A percentile compares a stretch with the other conserved stretches of the same genome.
These are phyloP conservation scores for Thunnus thynnus DNA, from an alignment of 2,113 vertebrate genomes.

Conservation along the genomic window DNA sequence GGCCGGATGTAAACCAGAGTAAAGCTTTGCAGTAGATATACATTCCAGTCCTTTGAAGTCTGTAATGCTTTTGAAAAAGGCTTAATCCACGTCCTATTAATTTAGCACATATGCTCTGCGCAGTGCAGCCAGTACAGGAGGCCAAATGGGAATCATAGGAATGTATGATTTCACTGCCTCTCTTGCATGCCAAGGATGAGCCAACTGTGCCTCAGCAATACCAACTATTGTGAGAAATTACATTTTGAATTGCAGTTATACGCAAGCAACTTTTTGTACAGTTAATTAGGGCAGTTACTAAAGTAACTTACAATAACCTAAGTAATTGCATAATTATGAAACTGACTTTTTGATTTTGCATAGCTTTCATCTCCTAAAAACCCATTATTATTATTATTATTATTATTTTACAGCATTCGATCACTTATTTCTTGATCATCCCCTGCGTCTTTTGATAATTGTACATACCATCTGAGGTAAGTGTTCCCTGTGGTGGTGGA, in stretches of 20 bases:
- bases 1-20: not conserved
- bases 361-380: not conserved
- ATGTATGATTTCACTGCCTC: constrained; percentile 75
- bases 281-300: constrained; percentile 1
- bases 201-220: constrained; percentile 50
- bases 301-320: not conserved
- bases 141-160: constrained; percentile 63
- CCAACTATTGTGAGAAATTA: constrained; percentile 42
- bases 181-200: constrained; percentile 65
- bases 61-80: constrained; percentile 22
- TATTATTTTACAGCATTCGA: constrained; percentile 3
- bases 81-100: constrained; percentile 45
- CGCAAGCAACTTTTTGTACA: not conserved
- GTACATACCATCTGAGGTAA: constrained; percentile 91
- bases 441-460: too few species aligned
- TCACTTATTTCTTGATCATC: not conserved
- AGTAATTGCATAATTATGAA: too few species aligned
- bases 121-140: constrained; percentile 46
- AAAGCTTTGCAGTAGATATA: constrained; percentile 7
- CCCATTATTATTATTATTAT: constrained; percentile 20
- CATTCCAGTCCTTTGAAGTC: constrained; percentile 12
- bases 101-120: constrained; percentile 62
- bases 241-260: constrained; percentile 16
- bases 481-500: constrained; percentile 91
- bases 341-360: not conserved